A percentile compares a stretch with the other conserved stretches of the same genome.
phyloP scores from a whole-genome alignment of 37 sponge, comb jelly and placozoan species.

The Crambe crambe region DNA sequence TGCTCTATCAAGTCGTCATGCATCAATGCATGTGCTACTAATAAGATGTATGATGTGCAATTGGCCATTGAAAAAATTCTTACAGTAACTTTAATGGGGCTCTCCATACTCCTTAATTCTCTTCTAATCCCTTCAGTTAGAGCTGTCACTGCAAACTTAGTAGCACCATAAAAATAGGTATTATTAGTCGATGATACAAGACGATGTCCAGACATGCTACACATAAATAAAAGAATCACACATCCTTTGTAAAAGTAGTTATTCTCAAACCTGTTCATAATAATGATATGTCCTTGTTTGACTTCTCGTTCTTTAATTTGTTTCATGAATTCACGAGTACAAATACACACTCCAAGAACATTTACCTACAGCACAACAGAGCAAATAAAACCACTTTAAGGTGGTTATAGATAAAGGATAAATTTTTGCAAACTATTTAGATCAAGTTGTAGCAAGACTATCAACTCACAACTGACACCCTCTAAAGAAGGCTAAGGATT shows the following conservation, averaged over 20 bases:
- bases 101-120: slow-evolving; percentile 76
- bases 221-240: background rate
- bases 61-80: no score
- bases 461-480: no score
- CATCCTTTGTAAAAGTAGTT: background rate
- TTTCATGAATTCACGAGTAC: slow-evolving; percentile 73
- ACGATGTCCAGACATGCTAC: slow-evolving; percentile 75
- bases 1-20: no score
- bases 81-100: slow-evolving; percentile 68
- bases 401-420: background rate
- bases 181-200: background rate
- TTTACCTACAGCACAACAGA: slow-evolving; percentile 50
- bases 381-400: background rate
- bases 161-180: slow-evolving; percentile 68
- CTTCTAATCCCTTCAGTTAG: slow-evolving; percentile 72
- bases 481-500: no score
- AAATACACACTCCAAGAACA: slow-evolving; percentile 71
- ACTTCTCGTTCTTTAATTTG: slow-evolving; percentile 61
- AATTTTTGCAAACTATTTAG: no score
- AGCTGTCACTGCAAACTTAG: slow-evolving; percentile 85
- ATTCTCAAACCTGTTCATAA: slow-evolving; percentile 68
- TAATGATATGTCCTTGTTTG: slow-evolving; percentile 78
- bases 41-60: no score
- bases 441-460: no score
- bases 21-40: no score